Conservation (phyloP, 1,140 invertebrate species). For the Heliconius melpomene region DNA sequence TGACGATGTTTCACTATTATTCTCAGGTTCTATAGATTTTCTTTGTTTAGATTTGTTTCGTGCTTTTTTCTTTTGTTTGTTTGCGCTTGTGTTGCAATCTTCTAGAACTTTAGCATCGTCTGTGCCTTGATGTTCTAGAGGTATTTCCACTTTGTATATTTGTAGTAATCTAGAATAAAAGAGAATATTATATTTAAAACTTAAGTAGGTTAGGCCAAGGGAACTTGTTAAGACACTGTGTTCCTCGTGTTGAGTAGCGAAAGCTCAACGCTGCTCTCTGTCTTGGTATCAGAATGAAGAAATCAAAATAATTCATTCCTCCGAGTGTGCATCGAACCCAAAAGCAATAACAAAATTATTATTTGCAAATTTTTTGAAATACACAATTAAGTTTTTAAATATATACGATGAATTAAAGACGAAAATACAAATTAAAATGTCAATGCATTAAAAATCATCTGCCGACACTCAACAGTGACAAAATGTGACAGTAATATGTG, state of each 20-base stretch:
- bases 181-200: background rate
- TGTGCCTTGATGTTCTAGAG: constrained; percentile 82
- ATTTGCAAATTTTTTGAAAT: too few relatives aligned
- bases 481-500: too few relatives aligned
- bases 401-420: too few relatives aligned
- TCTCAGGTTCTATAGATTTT: constrained; percentile 73
- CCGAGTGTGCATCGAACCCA: too few relatives aligned
- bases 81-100: constrained; percentile 69
- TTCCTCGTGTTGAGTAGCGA: background rate
- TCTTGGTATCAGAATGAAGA: too few relatives aligned
- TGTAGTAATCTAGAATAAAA: constrained; percentile 83
- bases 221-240: background rate
- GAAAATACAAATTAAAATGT: too few relatives aligned
- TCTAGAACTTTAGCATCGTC: constrained; percentile 64
- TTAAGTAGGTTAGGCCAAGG: background rate
- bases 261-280: background rate
- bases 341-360: too few relatives aligned
- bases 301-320: too few relatives aligned
- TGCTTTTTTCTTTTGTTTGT: constrained; percentile 76
- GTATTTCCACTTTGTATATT: constrained; percentile 86
- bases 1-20: constrained; percentile 69
- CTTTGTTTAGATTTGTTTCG: constrained; percentile 81
- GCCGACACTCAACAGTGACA: too few relatives aligned
- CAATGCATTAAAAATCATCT: too few relatives aligned
- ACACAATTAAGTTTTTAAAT: too few relatives aligned